A percentile compares a stretch with the other conserved stretches of the same genome.
Evolutionary conservation across 37 sponge, comb jelly and placozoan genomes (phyloP).

Genomic region (Chondrilla cf. caribensis): DNA sequence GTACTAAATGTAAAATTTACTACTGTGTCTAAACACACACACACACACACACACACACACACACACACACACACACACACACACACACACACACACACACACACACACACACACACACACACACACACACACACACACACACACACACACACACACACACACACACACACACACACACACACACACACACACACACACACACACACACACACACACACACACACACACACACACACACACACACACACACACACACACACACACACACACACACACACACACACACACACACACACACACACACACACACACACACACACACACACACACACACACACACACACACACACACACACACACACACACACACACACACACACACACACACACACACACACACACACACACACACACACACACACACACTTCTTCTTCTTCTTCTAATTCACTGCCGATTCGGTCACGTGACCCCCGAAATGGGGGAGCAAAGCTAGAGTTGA

Average conservation of each 20-base stretch:
- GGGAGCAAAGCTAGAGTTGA: too few species aligned
- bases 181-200: conserved; percentile 34
- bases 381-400: conserved; percentile 27
- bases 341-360: conserved; percentile 45
- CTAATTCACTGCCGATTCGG: too few species aligned
- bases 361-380: conserved; percentile 32
- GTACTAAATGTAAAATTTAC: too few species aligned
- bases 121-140: conserved; percentile 19
- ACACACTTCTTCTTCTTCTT: conserved; percentile 9
- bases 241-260: conserved; percentile 61
- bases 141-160: conserved; percentile 45
- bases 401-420: conserved; percentile 6
- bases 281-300: conserved; percentile 31
- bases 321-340: conserved; percentile 36
- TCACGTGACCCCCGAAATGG: too few species aligned
- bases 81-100: conserved; percentile 27
- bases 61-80: conserved; percentile 54
- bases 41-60: conserved; percentile 25
- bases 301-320: conserved; percentile 25
- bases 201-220: conserved; percentile 32
- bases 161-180: conserved; percentile 36
- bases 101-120: conserved; percentile 27
- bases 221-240: conserved; percentile 2
- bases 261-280: conserved; percentile 20
- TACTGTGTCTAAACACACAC: background rate